phyloP scores from a whole-genome alignment of 2,888 invertebrate genomes.

The Drosophila suboccidentalis region DNA sequence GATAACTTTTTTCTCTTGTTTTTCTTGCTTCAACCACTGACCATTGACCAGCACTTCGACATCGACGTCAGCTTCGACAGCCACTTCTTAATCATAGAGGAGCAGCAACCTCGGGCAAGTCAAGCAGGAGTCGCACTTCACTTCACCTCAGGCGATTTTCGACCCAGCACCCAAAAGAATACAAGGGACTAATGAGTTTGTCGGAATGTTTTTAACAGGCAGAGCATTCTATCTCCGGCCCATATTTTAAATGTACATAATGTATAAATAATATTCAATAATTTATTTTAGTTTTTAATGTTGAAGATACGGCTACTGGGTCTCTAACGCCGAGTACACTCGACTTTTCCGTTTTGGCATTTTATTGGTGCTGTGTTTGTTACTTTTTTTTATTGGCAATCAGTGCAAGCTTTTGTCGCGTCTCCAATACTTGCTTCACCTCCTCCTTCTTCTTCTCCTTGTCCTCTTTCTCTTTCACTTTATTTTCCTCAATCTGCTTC shows the following conservation, averaged over 20 bases:
- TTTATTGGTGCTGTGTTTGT: constrained; percentile 25
- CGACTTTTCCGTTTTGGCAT: neutral
- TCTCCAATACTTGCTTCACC: constrained; percentile 7
- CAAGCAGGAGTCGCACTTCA: constrained; percentile 52
- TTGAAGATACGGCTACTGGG: neutral
- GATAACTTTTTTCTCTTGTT: neutral
- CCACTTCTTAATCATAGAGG: constrained; percentile 73
- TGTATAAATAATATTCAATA: too few species aligned
- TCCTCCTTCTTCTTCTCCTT: neutral
- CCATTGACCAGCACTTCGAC: constrained; percentile 73
- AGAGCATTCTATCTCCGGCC: neutral
- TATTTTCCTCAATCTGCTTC: constrained; percentile 15
- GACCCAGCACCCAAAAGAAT: neutral
- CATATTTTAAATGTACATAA: too few species aligned
- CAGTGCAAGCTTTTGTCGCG: constrained; percentile 43
- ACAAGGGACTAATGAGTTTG: neutral
- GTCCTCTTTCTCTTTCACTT: neutral
- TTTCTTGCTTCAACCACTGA: constrained; percentile 50
- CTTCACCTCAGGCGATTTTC: constrained; percentile 50
- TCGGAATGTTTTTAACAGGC: neutral
- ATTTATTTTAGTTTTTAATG: too few species aligned
- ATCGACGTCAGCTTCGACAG: constrained; percentile 24
- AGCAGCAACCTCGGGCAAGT: constrained; percentile 31
- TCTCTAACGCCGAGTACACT: neutral
- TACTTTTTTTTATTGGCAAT: constrained; percentile 52